Base-by-base conservation (phyloP, 2,888 invertebrate genomes). In the Digitonthophagus gazella region DNA sequence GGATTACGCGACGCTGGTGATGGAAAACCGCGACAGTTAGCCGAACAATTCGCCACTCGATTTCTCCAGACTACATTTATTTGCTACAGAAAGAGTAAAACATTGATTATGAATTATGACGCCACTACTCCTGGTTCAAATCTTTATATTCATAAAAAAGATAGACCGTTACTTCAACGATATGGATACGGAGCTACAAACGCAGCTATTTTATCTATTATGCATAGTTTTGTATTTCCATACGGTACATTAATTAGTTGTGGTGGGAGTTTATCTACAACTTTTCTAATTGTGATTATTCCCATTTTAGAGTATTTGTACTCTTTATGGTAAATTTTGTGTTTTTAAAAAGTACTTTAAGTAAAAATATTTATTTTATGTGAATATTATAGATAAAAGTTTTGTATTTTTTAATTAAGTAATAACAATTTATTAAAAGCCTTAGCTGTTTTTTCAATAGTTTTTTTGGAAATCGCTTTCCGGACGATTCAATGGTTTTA, bases 31-130 rank as follows among this genome's bases (percentile, higher is more conserved):
- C 80, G 84, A 65, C 77, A 85, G 11, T 76, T 89, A 68, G 93
- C 93, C 0, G 85, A 85, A 73, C 81, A 88, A 61, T 82, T 93
- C 16, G 91, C 92, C 0, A 84, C 88, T 71, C 86, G 85, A 58
- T 94, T 93, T 92, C 84, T 92, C 0, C 83, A 87, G 18, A 86
- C 89, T 2, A 91, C 90, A 78, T 86, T 86, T 76, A 86, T 85
- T 74, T 90, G 90, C 0, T 92, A 85, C 79, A 81, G 82, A 16
- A 84, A 86, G 6, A 85, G 83, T 15, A 81, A 85, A 64, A 86
- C 86, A 71, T 91, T 93, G 91, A 93, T 88, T 79, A 92, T 93
- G 79, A 89, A 89, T 61, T 18, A 61, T 19, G 19, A 61, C 14
- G 61, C 18, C 18, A 19, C 61, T 11, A 57, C 6, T 1, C 19